A percentile compares a stretch with the other conserved stretches of the same genome.
Conservation (phyloP, 1,140 invertebrate genomes). For the Acromyrmex heyeri region DNA sequence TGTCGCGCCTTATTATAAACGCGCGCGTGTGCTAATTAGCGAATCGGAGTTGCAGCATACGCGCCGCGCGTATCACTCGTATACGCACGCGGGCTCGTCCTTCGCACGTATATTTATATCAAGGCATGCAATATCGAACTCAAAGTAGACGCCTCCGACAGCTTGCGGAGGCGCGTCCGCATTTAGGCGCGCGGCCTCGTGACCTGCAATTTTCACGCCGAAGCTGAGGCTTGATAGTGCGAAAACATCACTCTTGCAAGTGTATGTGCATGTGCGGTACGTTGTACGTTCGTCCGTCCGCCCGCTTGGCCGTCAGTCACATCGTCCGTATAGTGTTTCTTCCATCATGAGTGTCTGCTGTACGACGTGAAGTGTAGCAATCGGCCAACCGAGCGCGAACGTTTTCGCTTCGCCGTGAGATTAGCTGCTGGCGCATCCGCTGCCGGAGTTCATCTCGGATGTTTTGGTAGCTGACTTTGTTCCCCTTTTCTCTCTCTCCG, state of each 20-base stretch:
- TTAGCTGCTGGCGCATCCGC: slow-evolving; percentile 66
- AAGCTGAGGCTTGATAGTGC: slow-evolving; percentile 24
- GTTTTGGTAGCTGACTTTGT: slow-evolving; percentile 79
- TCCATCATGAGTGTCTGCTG: background rate
- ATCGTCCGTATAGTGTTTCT: background rate
- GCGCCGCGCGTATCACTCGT: too few relatives aligned
- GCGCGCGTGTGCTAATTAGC: slow-evolving; percentile 29
- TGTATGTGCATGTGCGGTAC: background rate
- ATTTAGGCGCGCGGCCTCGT: background rate
- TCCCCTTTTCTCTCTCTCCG: slow-evolving; percentile 34
- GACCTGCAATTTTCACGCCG: background rate
- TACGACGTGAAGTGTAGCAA: slow-evolving; percentile 49
- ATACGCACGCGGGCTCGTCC: background rate
- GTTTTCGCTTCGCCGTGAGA: slow-evolving; percentile 67
- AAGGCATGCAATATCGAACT: background rate
- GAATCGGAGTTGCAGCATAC: slow-evolving; percentile 27
- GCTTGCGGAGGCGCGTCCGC: background rate
- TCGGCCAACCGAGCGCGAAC: slow-evolving; percentile 30
- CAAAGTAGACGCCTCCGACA: slow-evolving; percentile 10
- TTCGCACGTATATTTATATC: slow-evolving; percentile 59
- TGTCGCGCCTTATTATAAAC: slow-evolving; percentile 43
- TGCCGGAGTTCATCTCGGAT: slow-evolving; percentile 74
- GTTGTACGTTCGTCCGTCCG: too few relatives aligned
- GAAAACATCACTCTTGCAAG: slow-evolving; percentile 45
- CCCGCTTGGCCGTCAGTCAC: background rate